Evolutionary conservation across 2,113 vertebrate genomes (phyloP).

Genomic region (Halichoerus grypus): DNA sequence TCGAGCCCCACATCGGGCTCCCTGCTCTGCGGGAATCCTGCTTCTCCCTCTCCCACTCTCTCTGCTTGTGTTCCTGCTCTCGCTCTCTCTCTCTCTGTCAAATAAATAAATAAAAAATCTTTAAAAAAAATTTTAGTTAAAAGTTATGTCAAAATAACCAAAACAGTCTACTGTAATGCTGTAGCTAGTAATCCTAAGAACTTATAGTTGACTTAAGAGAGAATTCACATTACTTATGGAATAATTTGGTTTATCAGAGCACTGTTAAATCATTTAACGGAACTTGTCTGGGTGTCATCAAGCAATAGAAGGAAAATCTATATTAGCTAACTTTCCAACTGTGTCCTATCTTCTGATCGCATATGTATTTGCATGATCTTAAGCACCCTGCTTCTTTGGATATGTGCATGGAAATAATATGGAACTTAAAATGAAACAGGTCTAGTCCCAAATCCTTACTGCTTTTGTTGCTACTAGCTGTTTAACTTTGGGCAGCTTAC

Average conservation of each 20-base stretch:
- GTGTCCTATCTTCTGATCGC: background rate
- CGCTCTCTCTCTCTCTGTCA: no score
- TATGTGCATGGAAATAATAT: slow-evolving; percentile 8
- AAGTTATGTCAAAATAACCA: slow-evolving; percentile 3
- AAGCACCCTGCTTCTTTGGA: background rate
- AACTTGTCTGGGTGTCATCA: slow-evolving; percentile 13
- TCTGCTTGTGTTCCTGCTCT: no score
- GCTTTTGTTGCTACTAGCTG: background rate
- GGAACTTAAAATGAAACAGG: background rate
- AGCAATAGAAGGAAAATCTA: background rate
- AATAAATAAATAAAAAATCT: no score
- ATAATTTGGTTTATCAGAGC: background rate
- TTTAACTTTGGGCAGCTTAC: background rate
- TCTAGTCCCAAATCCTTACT: slow-evolving; percentile 15
- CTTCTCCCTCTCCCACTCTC: no score
- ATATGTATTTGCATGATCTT: background rate
- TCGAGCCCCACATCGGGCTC: no score
- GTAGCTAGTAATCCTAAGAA: background rate
- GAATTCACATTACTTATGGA: slow-evolving; percentile 45
- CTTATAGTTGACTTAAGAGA: slow-evolving; percentile 13
- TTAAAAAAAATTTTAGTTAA: background rate
- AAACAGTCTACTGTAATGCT: slow-evolving; percentile 1
- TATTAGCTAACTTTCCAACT: background rate
- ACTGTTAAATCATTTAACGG: background rate
- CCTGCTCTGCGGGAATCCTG: no score